A percentile compares a stretch with the other conserved stretches of the same genome.
Conservation (phyloP, 1,140 invertebrate genomes). For the Rhopalosiphum maidis region DNA sequence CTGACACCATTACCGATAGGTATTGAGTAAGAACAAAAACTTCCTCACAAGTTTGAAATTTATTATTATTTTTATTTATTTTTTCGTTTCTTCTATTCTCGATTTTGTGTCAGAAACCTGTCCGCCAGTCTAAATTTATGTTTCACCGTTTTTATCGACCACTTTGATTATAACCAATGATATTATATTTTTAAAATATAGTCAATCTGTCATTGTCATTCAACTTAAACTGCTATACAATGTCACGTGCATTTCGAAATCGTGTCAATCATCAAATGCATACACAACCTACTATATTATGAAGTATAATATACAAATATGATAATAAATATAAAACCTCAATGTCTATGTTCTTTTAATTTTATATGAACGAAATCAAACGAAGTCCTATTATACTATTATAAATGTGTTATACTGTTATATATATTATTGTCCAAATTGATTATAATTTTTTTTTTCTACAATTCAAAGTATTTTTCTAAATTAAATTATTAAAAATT, state of each 20-base stretch:
- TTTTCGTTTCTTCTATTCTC: not conserved
- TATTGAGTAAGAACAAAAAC: not conserved
- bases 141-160: slow-evolving; percentile 22
- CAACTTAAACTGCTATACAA: not conserved
- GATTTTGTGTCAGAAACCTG: not conserved
- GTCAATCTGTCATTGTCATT: slow-evolving; percentile 13
- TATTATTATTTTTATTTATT: too few species aligned
- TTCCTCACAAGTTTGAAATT: not conserved
- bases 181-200: not conserved
- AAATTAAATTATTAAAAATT: too few species aligned
- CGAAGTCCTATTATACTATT: not conserved
- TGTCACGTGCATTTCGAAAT: not conserved
- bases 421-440: not conserved
- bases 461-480: too few species aligned
- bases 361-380: not conserved
- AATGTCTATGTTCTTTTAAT: not conserved
- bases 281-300: not conserved
- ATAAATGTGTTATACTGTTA: not conserved
- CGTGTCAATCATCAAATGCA: not conserved
- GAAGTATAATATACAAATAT: not conserved
- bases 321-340: not conserved
- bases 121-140: not conserved
- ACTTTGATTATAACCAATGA: not conserved
- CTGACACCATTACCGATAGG: slow-evolving; percentile 9
- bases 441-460: too few species aligned